Percentiles rank a stretch among this genome's conserved stretches.
phyloP scores from a whole-genome alignment of 2,888 invertebrate species.

The Escarpia spicata region DNA sequence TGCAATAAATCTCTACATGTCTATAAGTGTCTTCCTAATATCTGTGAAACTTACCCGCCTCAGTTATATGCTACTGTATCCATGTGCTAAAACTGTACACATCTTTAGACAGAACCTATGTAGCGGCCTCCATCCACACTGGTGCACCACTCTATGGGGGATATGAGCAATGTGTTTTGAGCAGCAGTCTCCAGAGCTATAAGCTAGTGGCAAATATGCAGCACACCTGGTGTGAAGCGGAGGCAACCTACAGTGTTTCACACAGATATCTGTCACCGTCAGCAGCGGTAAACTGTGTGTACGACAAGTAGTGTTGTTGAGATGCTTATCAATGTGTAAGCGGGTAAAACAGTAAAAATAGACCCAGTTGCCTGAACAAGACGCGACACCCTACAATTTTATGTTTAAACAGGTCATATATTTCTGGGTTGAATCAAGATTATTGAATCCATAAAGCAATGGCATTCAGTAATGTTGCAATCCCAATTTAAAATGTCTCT shows the following conservation, averaged over 20 bases:
- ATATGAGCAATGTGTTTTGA: conserved; percentile 6
- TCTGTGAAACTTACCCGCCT: background rate
- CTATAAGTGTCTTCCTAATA: background rate
- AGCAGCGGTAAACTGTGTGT: background rate
- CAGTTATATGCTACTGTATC: background rate
- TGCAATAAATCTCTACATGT: background rate
- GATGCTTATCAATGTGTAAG: background rate
- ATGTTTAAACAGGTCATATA: background rate
- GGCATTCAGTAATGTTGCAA: background rate
- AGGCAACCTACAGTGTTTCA: background rate
- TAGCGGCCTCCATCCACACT: background rate
- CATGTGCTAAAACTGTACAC: background rate
- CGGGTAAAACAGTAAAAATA: background rate
- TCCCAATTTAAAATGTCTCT: background rate
- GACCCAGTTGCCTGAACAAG: background rate
- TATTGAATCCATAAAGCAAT: background rate
- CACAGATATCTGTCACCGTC: background rate
- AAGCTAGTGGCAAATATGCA: background rate
- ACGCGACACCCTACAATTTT: background rate
- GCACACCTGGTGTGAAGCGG: background rate
- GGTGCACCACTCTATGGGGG: background rate
- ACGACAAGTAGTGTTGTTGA: background rate
- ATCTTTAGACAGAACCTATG: background rate
- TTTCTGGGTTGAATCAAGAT: background rate
- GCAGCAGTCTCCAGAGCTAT: conserved; percentile 16